Evolutionary conservation across 2,888 invertebrate genomes (phyloP).

Genomic region (Sphecodes monilicornis): DNA sequence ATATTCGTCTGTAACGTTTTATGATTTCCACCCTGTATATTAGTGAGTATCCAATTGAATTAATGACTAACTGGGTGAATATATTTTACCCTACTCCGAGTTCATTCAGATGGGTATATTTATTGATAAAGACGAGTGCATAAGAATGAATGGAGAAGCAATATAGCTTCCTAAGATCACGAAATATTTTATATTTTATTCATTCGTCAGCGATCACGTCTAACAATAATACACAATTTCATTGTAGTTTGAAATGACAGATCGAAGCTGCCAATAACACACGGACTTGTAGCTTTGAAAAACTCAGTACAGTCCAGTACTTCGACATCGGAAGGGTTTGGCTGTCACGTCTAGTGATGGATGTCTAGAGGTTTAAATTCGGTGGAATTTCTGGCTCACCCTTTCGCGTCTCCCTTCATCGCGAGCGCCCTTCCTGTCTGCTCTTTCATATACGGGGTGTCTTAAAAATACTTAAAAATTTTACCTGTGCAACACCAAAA

Average conservation of each 20-base stretch:
- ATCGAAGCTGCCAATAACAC: conserved; percentile 49
- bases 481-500: background rate
- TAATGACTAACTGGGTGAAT: too few relatives aligned
- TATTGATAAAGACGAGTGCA: background rate
- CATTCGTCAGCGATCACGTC: background rate
- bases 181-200: conserved; percentile 4
- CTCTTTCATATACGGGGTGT: conserved; percentile 41
- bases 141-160: background rate
- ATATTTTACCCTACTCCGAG: background rate
- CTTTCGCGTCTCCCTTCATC: conserved; percentile 37
- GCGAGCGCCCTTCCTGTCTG: conserved; percentile 29
- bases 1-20: too few relatives aligned
- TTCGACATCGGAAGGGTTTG: conserved; percentile 45
- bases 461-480: background rate
- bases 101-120: background rate
- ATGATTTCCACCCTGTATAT: too few relatives aligned
- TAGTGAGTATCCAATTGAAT: too few relatives aligned
- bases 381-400: conserved; percentile 66
- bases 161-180: background rate
- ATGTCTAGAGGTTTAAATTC: conserved; percentile 74
- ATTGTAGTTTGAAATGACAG: conserved; percentile 37
- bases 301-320: conserved; percentile 52
- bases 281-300: conserved; percentile 41
- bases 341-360: conserved; percentile 72
- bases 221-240: conserved; percentile 32